Evolutionary conservation across 2,113 vertebrate species (phyloP).

Genomic region (Zosterops lateralis): DNA sequence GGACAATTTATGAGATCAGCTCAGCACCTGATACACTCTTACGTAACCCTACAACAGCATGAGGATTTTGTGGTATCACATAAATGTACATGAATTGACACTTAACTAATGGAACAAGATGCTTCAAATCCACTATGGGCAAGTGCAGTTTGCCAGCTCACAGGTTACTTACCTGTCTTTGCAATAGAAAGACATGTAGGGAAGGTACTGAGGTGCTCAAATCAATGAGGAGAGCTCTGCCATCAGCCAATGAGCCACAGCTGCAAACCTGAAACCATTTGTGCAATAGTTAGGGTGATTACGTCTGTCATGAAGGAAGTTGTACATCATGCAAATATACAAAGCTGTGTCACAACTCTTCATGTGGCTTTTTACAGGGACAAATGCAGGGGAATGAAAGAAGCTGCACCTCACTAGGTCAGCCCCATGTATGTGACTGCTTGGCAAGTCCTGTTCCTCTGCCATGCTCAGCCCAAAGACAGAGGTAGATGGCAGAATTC

Average conservation of each 20-base stretch:
- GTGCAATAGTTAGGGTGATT: neutral
- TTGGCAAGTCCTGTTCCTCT: neutral
- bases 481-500: neutral
- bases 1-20: neutral
- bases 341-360: neutral
- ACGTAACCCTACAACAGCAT: neutral
- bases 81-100: neutral
- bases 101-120: neutral
- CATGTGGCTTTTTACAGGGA: neutral
- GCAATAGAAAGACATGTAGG: neutral
- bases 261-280: slow-evolving; percentile 34
- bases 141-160: neutral
- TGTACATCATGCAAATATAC: neutral
- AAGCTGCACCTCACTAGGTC: neutral
- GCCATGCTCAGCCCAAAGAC: neutral
- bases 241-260: slow-evolving; percentile 16
- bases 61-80: neutral
- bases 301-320: neutral
- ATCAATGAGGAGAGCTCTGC: neutral
- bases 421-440: rapidly evolving
- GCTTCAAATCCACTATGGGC: neutral
- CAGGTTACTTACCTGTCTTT: neutral
- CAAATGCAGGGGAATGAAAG: neutral
- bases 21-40: neutral
- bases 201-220: neutral